These are phyloP conservation scores for Halichondria panicea DNA, from an alignment of 37 sponge, comb jelly and placozoan species.

Conservation along the genomic window DNA sequence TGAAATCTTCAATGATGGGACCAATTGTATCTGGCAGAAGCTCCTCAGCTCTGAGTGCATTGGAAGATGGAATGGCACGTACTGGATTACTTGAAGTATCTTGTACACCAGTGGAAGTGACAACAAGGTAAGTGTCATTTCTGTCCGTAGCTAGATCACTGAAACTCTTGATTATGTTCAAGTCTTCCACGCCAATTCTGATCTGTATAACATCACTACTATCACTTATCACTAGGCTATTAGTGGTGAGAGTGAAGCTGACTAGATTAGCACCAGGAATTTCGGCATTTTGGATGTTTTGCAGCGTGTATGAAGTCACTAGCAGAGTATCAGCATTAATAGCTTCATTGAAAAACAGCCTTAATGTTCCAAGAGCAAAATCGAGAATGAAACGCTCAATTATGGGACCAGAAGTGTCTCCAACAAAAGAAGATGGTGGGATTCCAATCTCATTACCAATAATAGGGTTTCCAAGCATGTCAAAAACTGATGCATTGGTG, in stretches of 20 bases:
- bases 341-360: constrained; percentile 75
- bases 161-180: constrained; percentile 54
- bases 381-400: constrained; percentile 56
- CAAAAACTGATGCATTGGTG: constrained; percentile 45
- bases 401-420: constrained; percentile 67
- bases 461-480: constrained; percentile 72
- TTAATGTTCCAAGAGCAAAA: constrained; percentile 38
- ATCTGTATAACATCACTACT: constrained; percentile 38
- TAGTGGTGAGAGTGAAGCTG: constrained; percentile 27
- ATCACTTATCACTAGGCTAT: constrained; percentile 11
- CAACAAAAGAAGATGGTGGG: constrained; percentile 18
- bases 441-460: constrained; percentile 8
- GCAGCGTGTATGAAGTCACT: constrained; percentile 56
- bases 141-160: constrained; percentile 37
- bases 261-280: background rate
- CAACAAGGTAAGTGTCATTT: constrained; percentile 71
- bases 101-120: constrained; percentile 60
- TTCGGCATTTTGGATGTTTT: constrained; percentile 17
- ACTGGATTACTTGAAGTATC: constrained; percentile 72
- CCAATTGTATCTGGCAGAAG: constrained; percentile 59
- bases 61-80: constrained; percentile 16
- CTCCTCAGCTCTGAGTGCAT: constrained; percentile 43
- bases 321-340: constrained; percentile 45
- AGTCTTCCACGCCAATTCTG: constrained; percentile 48
- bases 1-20: constrained; percentile 54